Percentiles rank a stretch among this genome's conserved stretches.
Evolutionary conservation across 2,797 vertebrate genomes (phyloP).

Genomic region (Ciconia nigra): DNA sequence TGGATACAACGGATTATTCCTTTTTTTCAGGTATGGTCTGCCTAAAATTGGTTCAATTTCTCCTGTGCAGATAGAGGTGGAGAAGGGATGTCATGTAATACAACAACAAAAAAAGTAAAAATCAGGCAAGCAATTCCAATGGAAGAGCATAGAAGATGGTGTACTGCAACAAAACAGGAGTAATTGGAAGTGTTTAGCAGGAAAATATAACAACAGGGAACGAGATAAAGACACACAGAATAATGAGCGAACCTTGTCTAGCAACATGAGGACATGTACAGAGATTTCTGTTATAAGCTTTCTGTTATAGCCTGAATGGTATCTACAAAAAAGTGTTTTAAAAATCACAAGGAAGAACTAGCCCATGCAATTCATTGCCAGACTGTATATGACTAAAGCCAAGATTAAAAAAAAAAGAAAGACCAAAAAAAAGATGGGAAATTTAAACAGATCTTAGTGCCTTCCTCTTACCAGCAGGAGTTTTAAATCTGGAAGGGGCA

Average conservation of each 20-base stretch:
- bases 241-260: neutral
- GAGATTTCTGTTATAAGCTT: neutral
- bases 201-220: neutral
- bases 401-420: neutral
- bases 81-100: neutral
- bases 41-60: neutral
- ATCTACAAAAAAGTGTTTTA: neutral
- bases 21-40: neutral
- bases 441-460: neutral
- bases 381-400: neutral
- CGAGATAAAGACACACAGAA: neutral
- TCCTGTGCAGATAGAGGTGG: neutral
- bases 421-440: neutral
- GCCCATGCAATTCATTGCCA: neutral
- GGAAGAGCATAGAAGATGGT: neutral
- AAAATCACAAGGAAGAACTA: neutral
- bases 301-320: neutral
- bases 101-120: neutral
- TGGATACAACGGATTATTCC: neutral
- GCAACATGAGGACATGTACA: fast-evolving
- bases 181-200: neutral
- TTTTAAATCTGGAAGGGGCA: neutral
- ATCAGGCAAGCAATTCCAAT: neutral
- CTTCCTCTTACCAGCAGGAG: neutral
- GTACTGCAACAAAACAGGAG: neutral